These are phyloP conservation scores for Hemibagrus wyckioides DNA, from an alignment of 2,113 vertebrate species.

Conservation along the genomic window DNA sequence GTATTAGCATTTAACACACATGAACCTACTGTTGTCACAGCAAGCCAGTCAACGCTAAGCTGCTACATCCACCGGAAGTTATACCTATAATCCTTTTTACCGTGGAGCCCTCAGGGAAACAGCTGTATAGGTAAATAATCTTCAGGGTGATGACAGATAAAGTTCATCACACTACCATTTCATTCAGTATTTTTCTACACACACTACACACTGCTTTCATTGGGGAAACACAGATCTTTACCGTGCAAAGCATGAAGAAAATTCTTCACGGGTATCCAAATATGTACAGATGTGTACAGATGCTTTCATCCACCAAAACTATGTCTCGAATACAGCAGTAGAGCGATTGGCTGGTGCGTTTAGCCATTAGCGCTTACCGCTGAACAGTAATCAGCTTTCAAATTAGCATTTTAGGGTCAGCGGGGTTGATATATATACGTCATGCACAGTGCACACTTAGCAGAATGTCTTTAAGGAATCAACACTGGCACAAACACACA, in stretches of 20 bases:
- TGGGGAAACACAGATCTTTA: not conserved
- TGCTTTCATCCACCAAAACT: not conserved
- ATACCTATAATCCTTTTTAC: too few relatives aligned
- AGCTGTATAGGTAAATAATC: too few relatives aligned
- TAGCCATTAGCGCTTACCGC: not conserved
- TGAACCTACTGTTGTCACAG: too few relatives aligned
- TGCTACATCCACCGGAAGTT: too few relatives aligned
- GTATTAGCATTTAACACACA: too few relatives aligned
- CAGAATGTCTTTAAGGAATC: not conserved
- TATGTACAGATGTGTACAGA: not conserved
- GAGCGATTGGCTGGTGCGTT: not conserved
- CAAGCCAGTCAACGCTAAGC: too few relatives aligned
- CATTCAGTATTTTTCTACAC: too few relatives aligned
- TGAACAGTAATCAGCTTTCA: conserved; percentile 8
- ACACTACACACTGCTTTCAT: not conserved
- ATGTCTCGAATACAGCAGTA: not conserved
- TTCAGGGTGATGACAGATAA: too few relatives aligned
- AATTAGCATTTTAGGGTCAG: not conserved
- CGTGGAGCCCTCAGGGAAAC: too few relatives aligned
- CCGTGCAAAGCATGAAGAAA: not conserved
- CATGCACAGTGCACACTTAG: not conserved
- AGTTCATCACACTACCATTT: too few relatives aligned
- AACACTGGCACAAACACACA: not conserved
- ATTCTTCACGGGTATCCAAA: not conserved
- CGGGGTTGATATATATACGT: not conserved